Conservation (phyloP, 2,888 invertebrate genomes). For the Patella pellucida region DNA sequence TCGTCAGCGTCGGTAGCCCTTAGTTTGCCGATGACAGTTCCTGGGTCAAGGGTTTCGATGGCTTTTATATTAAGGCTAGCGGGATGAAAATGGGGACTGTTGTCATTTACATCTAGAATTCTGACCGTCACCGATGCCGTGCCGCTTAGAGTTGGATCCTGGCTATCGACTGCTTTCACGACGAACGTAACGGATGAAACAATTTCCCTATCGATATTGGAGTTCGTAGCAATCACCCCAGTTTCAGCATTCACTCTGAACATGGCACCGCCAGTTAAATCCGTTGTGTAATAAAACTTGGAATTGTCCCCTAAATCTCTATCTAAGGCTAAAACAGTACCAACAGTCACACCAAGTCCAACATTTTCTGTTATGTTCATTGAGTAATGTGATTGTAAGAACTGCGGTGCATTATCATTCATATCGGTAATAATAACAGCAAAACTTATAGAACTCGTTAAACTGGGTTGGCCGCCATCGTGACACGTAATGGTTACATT, state of each 20-base stretch:
- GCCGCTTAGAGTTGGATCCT: not conserved
- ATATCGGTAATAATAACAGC: not conserved
- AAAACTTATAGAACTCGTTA: not conserved
- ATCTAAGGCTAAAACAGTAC: not conserved
- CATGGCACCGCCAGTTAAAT: not conserved
- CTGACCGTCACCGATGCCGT: not conserved
- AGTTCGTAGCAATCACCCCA: not conserved
- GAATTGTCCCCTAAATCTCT: not conserved
- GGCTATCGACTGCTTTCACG: not conserved
- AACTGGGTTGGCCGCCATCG: not conserved
- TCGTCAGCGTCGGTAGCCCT: not conserved
- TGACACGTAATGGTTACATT: slow-evolving; percentile 5
- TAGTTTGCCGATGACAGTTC: not conserved
- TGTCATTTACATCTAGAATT: not conserved
- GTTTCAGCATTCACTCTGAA: not conserved
- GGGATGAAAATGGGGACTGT: not conserved
- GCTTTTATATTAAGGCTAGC: not conserved
- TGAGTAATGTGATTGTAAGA: not conserved
- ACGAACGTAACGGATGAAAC: not conserved
- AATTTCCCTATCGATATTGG: not conserved
- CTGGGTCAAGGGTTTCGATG: slow-evolving; percentile 3
- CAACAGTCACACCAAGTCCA: not conserved
- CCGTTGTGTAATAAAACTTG: slow-evolving; percentile 27
- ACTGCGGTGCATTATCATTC: slow-evolving; percentile 10
- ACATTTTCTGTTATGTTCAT: slow-evolving; percentile 1